These are phyloP conservation scores for Penaeus chinensis DNA, from an alignment of 1,140 invertebrate genomes.

Conservation along the genomic window DNA sequence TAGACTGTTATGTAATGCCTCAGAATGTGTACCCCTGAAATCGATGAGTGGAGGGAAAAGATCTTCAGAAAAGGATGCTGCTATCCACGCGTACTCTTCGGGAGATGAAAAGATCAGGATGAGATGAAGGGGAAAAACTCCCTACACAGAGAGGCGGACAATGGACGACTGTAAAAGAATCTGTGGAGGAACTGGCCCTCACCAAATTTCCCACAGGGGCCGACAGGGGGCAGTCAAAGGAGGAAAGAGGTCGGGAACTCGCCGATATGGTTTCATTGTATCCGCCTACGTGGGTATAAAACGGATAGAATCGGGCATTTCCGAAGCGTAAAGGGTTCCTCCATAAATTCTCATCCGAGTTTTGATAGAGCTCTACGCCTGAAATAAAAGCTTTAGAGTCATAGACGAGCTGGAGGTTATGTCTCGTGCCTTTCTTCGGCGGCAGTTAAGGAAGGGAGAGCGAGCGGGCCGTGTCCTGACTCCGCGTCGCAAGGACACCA, in stretches of 20 bases:
- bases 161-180: background rate
- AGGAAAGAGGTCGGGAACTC: too few species aligned
- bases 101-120: constrained; percentile 6
- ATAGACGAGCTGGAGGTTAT: constrained; percentile 11
- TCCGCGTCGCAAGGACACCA: too few species aligned
- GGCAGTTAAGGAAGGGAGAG: background rate
- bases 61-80: constrained; percentile 1
- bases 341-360: constrained; percentile 10
- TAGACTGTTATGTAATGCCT: too few species aligned
- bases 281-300: constrained; percentile 20
- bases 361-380: background rate
- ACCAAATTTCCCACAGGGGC: background rate
- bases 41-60: background rate
- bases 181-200: constrained; percentile 1
- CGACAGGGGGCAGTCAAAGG: too few species aligned
- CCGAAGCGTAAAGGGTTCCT: constrained; percentile 12
- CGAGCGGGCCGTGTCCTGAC: background rate
- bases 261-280: constrained; percentile 3
- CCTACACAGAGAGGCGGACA: constrained; percentile 8
- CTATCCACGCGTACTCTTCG: constrained; percentile 2
- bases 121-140: constrained; percentile 9
- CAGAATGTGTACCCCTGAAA: background rate
- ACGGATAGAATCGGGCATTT: constrained; percentile 16
- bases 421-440: background rate
- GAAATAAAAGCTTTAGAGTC: constrained; percentile 13